Conservation (phyloP, 2,113 vertebrate species). For the Rhinoptilus africanus region DNA sequence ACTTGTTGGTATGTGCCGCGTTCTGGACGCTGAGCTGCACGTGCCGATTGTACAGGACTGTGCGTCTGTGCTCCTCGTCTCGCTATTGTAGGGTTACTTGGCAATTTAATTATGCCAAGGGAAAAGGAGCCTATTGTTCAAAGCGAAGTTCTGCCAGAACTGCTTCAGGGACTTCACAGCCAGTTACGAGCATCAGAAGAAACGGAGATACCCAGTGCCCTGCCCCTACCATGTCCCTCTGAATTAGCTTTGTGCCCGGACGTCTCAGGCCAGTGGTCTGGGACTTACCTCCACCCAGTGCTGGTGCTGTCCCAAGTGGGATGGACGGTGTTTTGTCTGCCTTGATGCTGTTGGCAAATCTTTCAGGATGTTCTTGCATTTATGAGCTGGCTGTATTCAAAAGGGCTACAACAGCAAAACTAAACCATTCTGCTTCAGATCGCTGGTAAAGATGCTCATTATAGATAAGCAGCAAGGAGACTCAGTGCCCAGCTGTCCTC, state of each 20-base stretch:
- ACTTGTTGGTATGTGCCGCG: neutral
- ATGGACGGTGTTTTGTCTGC: accelerated
- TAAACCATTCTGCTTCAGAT: neutral
- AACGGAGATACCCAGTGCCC: accelerated
- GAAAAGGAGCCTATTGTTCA: neutral
- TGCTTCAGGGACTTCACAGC: neutral
- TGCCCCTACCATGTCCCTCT: neutral
- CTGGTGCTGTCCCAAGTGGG: neutral
- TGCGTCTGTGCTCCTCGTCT: neutral
- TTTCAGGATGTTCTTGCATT: neutral
- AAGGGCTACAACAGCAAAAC: neutral
- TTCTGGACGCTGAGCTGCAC: neutral
- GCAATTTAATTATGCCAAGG: neutral
- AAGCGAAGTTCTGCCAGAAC: neutral
- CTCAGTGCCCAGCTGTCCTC: neutral
- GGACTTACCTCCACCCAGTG: neutral
- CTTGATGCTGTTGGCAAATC: neutral
- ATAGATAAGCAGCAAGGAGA: neutral
- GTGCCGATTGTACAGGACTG: neutral
- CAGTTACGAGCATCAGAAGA: neutral
- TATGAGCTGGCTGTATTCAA: neutral
- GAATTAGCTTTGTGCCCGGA: neutral
- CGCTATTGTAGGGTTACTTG: neutral
- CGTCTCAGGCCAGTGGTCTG: accelerated
- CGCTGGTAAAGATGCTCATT: neutral